Evolutionary conservation across 2,113 vertebrate species (phyloP), one percentile per base, ranked within the genome.

Genomic region (Castor canadensis): DNA sequence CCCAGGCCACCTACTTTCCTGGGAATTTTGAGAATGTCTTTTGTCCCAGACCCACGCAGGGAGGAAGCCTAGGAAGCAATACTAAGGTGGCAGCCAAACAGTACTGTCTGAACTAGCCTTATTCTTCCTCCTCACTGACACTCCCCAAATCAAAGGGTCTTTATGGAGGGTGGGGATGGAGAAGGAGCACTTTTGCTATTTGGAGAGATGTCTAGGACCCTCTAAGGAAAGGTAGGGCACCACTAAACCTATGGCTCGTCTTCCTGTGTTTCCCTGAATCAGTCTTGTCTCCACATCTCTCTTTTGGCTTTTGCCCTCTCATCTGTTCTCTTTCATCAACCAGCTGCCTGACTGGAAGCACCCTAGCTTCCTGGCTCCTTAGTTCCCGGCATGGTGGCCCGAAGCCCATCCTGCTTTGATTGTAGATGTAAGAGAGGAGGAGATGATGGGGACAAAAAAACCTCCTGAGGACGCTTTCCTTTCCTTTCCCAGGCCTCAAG

Each of bases 21-120:
- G 56, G 86, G 92, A 97, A 98, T 96, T 96, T 94, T 91, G 93
- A 95, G 67, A 96, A 96, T 69, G 89, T 72, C 94, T 93, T 97
- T 96, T 95, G 94, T 97, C 64, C 28, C 66, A 87, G 35, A 45
- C 95, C 95, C 95, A 98, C 86, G 15, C 87, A 69, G 77, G 73
- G 38, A 97, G 87, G 89, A 93, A 97, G 95, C 86, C 66, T 40
- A 91, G 75, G 71, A 67, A 79, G 88, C 95, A 87, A 56, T 45
- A 49, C 66, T 80, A 96, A 95, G 96, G 94, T 97, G 88, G 89
- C 64, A 83, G 66, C 83, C 38, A 66, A 81, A 32, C 85, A 43
- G 54, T 32, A 28, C 35, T 86, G 45, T 91, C 79, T 92, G 80
- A 81, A 91, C 91, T 54, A 72, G 72, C 40, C 54, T 83, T 38